These are phyloP conservation scores for Dicerorhinus sumatrensis DNA, from an alignment of 2,113 vertebrate genomes.

Conservation along the genomic window DNA sequence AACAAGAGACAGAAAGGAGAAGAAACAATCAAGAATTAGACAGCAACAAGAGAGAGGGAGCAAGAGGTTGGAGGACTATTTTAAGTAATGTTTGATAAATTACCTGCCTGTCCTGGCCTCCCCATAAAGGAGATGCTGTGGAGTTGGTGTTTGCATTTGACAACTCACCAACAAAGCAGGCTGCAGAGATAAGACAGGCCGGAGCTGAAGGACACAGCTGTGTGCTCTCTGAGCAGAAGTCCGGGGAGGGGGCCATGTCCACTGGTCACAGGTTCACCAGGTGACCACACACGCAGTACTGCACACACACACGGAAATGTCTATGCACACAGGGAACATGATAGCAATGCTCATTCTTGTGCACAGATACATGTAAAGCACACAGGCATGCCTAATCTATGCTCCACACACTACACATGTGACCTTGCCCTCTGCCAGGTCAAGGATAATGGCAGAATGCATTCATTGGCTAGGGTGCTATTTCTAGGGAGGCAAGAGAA, in stretches of 20 bases:
- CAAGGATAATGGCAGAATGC: not conserved
- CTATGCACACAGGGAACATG: not conserved
- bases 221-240: not conserved
- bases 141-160: not conserved
- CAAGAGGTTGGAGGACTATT: constrained; percentile 46
- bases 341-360: not conserved
- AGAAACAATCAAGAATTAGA: constrained; percentile 72
- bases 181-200: not conserved
- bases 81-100: constrained; percentile 79
- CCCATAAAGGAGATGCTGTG: constrained; percentile 24
- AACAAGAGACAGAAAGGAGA: constrained; percentile 60
- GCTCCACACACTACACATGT: fast-evolving
- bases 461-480: not conserved
- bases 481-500: not conserved
- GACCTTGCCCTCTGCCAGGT: not conserved
- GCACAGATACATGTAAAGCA: not conserved
- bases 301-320: fast-evolving
- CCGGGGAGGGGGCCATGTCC: fast-evolving
- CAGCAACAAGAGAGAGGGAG: constrained; percentile 4
- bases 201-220: not conserved
- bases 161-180: constrained; percentile 2
- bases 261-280: not conserved
- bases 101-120: constrained; percentile 60
- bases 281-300: not conserved
- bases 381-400: not conserved